Percentiles rank a stretch among this genome's conserved stretches.
Conservation (phyloP, 1,140 invertebrate genomes). For the Hypsibius dujardini region DNA sequence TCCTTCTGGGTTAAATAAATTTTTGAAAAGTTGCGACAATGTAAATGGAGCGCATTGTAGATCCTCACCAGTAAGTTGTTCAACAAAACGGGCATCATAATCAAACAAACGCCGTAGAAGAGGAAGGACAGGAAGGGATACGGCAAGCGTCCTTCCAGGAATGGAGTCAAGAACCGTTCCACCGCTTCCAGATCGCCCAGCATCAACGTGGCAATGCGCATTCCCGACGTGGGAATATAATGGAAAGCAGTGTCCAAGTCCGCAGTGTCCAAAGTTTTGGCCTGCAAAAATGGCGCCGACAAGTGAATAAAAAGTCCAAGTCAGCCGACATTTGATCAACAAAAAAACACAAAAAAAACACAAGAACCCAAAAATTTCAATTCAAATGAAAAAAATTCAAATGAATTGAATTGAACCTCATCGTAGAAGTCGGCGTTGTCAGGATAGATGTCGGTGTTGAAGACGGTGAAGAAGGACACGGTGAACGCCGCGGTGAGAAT, state of each 20-base stretch:
- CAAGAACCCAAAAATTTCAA: too few species aligned
- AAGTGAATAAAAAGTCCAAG: not conserved
- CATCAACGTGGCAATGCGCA: not conserved
- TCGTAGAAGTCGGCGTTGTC: not conserved
- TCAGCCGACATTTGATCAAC: not conserved
- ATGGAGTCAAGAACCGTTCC: not conserved
- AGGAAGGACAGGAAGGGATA: not conserved
- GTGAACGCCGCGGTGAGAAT: slow-evolving; percentile 7
- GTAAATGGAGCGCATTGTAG: not conserved
- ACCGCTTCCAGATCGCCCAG: slow-evolving; percentile 10
- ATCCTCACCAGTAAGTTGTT: not conserved
- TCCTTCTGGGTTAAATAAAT: too few species aligned
- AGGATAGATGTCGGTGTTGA: not conserved
- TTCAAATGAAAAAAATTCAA: not conserved
- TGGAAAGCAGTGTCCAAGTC: not conserved
- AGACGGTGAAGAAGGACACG: not conserved
- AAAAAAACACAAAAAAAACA: too few species aligned
- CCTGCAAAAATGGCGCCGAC: not conserved
- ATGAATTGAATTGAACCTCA: not conserved
- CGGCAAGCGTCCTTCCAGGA: not conserved
- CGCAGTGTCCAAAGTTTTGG: not conserved
- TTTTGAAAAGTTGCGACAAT: not conserved
- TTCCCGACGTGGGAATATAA: not conserved
- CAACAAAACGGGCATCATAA: slow-evolving; percentile 4
- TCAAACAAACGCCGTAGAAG: not conserved